These are phyloP conservation scores for Papilio polytes DNA, from an alignment of 1,140 invertebrate species.

Conservation along the genomic window DNA sequence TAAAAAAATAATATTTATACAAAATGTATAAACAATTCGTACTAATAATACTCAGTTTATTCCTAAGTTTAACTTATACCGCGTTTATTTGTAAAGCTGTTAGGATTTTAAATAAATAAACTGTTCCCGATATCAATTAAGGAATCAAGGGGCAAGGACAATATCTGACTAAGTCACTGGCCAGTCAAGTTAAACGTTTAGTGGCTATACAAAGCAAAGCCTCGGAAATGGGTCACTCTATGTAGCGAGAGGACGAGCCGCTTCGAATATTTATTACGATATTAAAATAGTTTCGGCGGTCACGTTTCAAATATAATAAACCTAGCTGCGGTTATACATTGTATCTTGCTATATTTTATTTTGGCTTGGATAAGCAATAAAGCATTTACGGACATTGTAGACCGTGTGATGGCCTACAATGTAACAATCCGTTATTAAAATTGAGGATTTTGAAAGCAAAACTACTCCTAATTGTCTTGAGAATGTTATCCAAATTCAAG, in stretches of 20 bases:
- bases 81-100: too few species aligned
- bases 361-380: neutral
- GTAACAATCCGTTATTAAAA: too few species aligned
- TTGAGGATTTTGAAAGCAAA: too few species aligned
- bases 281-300: conserved; percentile 21
- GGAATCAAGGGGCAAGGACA: neutral
- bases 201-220: neutral
- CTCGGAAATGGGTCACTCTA: neutral
- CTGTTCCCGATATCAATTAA: too few species aligned
- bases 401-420: too few species aligned
- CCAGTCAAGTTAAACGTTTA: neutral
- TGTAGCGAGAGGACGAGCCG: neutral
- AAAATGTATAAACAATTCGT: too few species aligned
- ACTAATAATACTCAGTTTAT: too few species aligned
- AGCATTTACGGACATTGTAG: neutral
- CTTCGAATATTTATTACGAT: conserved; percentile 23
- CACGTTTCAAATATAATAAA: neutral
- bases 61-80: too few species aligned
- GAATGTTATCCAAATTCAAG: too few species aligned
- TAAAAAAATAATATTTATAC: too few species aligned
- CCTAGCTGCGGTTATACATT: neutral
- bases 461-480: too few species aligned
- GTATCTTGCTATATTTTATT: neutral
- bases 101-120: neutral
- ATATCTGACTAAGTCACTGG: neutral